A percentile compares a stretch with the other conserved stretches of the same genome.
phyloP scores from a whole-genome alignment of 2,888 invertebrate genomes.

The Dicranocentrus wangi region DNA sequence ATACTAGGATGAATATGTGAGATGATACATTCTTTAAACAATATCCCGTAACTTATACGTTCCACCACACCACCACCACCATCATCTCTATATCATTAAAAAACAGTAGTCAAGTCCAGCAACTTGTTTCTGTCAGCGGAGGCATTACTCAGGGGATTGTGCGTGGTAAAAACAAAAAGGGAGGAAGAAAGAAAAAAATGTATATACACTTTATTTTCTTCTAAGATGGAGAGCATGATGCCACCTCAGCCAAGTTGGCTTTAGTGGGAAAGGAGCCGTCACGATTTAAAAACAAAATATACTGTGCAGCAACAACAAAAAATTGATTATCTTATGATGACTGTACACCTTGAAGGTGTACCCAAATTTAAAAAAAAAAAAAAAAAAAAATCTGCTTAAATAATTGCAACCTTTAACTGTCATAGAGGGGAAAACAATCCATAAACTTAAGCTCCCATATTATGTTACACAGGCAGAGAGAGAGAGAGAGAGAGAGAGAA shows the following conservation, averaged over 20 bases:
- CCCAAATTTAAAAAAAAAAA: neutral
- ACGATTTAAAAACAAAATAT: conserved; percentile 42
- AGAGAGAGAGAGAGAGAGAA: no score
- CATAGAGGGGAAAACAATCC: no score
- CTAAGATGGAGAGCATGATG: conserved; percentile 1
- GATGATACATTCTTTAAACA: conserved; percentile 56
- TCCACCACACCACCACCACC: no score
- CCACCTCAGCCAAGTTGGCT: conserved; percentile 15
- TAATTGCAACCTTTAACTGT: no score
- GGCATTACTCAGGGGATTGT: conserved; percentile 37
- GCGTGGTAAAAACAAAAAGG: neutral
- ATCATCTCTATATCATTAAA: conserved; percentile 59
- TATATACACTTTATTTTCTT: no score
- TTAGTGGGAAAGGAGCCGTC: conserved; percentile 53
- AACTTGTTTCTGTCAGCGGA: conserved; percentile 64
- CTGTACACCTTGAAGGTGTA: neutral
- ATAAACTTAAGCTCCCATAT: neutral
- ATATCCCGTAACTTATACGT: conserved; percentile 53
- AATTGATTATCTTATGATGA: conserved; percentile 7
- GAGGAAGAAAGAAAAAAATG: neutral
- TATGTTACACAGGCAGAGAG: neutral
- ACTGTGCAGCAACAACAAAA: conserved; percentile 2
- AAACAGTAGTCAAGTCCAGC: conserved; percentile 64
- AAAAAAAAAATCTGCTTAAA: no score
- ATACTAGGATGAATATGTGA: conserved; percentile 47